Base-by-base conservation (phyloP, 1,140 invertebrate species). In the Berghia stephanieae region DNA sequence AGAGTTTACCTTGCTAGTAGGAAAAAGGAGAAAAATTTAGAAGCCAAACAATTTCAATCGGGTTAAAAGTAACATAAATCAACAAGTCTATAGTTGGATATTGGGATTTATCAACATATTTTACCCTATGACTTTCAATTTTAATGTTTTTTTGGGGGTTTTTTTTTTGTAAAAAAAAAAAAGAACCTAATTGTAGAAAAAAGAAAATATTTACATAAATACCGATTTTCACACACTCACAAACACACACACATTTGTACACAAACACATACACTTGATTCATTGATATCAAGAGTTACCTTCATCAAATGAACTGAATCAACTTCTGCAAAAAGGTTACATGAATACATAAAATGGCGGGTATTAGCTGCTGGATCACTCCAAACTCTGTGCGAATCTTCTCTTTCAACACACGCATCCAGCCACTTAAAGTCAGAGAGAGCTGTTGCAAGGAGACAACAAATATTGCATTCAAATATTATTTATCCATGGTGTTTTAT, bases 241-340 rank as follows among this genome's bases (percentile, higher is more conserved):
- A 63, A 13, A 75, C 18, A 8, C 69, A 69, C 6, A 77, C 36
- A 44, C 40, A 5, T 1, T 27, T 1, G n/a, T 21, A 40, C 16
- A 38, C 16, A 72, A 24, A 6, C 5, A 16, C 49, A n/a, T n/a
- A n/a, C n/a, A n/a, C n/a, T n/a, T n/a, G n/a, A n/a, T n/a, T n/a
- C n/a, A n/a, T n/a, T n/a, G n/a, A n/a, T n/a, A n/a, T n/a, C n/a
- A n/a, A n/a, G n/a, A n/a, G n/a, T 42, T 75, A 86, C 86, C 79
- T 85, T 81, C 82, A 86, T 84, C 18, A 87, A 75, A 79, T 87
- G 86, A 1, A 87, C 86, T 66, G 81, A 76, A 81, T 87, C 86
- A 3, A 87, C 84, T 42, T 81, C 81, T 27, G 85, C 86, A 84
- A 78, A 86, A 24, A 87, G 69, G 13, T 55, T 77, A 24, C 80